Conservation (phyloP, 2,888 invertebrate species). For the Slavum lentiscoides region DNA sequence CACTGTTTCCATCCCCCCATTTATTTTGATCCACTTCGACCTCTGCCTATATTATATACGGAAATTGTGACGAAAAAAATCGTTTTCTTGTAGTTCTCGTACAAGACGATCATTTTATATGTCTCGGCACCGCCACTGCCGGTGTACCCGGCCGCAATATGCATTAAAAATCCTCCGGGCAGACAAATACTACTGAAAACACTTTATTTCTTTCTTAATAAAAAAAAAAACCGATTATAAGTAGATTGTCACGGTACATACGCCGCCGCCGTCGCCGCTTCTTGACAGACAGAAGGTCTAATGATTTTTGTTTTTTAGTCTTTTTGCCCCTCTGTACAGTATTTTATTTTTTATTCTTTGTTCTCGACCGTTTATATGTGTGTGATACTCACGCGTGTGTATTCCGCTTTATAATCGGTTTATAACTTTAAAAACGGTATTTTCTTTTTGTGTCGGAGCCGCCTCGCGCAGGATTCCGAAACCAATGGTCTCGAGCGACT, state of each 20-base stretch:
- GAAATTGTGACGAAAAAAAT: too few relatives aligned
- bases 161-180: too few relatives aligned
- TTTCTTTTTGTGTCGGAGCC: slow-evolving; percentile 27
- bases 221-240: slow-evolving; percentile 10
- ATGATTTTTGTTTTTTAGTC: slow-evolving; percentile 16
- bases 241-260: slow-evolving; percentile 37
- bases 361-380: slow-evolving; percentile 15
- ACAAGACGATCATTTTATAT: too few relatives aligned
- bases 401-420: slow-evolving; percentile 15
- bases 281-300: slow-evolving; percentile 41
- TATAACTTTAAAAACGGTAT: slow-evolving; percentile 20
- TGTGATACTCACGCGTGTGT: not conserved
- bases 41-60: too few relatives aligned
- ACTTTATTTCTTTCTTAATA: not conserved
- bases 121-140: too few relatives aligned
- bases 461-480: slow-evolving; percentile 24
- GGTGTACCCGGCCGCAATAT: too few relatives aligned
- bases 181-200: not conserved
- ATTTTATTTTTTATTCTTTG: not conserved
- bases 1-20: too few relatives aligned
- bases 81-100: too few relatives aligned
- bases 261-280: not conserved
- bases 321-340: too few relatives aligned
- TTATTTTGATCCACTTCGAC: too few relatives aligned
- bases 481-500: not conserved